Evolutionary conservation across 2,888 invertebrate species (phyloP).

Genomic region (Phorcus lineatus): DNA sequence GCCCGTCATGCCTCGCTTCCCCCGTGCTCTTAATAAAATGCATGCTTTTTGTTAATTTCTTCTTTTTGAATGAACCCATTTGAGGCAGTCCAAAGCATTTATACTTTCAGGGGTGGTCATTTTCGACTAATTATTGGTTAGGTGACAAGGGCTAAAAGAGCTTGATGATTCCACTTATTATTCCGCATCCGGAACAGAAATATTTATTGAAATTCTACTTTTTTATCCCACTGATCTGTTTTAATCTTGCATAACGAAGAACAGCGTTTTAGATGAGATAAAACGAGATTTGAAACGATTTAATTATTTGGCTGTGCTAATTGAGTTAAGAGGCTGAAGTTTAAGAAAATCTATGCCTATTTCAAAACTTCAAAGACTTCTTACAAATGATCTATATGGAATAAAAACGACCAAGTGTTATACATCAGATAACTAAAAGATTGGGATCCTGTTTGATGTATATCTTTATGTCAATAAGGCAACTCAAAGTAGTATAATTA

Average conservation of each 20-base stretch:
- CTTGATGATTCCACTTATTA: neutral
- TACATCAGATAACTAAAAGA: no score
- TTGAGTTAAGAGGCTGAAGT: neutral
- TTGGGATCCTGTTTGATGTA: no score
- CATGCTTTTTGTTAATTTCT: constrained; percentile 24
- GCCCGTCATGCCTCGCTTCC: neutral
- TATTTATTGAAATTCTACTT: no score
- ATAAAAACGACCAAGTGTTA: no score
- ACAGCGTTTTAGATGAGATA: no score
- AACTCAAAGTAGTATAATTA: no score
- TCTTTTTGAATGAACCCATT: neutral
- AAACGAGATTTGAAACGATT: neutral
- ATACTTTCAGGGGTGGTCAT: neutral
- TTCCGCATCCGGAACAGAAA: neutral
- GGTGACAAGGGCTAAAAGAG: neutral
- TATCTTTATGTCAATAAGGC: no score
- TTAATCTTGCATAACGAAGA: no score
- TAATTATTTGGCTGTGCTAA: neutral
- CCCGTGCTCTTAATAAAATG: neutral
- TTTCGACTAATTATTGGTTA: constrained; percentile 7
- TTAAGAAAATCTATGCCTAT: no score
- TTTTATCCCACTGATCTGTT: no score
- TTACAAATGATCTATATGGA: no score
- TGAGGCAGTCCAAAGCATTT: neutral
- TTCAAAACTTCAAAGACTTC: no score